phyloP scores from a whole-genome alignment of 2,113 vertebrate species.

The Elgaria multicarinata region DNA sequence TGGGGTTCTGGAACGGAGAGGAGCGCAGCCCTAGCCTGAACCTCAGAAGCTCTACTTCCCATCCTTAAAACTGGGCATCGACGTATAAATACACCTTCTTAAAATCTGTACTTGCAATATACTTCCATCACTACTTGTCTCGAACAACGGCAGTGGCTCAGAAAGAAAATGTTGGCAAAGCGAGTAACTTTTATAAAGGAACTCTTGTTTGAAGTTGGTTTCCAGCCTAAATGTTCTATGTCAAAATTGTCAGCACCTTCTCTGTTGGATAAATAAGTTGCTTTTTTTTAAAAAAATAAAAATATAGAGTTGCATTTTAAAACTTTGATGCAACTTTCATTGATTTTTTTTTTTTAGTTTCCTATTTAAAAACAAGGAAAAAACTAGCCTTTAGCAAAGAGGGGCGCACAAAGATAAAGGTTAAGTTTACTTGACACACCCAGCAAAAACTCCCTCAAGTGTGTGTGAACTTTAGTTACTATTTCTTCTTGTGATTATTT shows the following conservation, averaged over 20 bases:
- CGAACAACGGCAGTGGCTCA: background rate
- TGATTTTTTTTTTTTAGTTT: conserved; percentile 54
- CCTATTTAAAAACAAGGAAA: conserved; percentile 37
- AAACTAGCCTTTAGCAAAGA: conserved; percentile 44
- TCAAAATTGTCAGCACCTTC: conserved; percentile 47
- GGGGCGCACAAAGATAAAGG: no score
- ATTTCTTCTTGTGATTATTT: no score
- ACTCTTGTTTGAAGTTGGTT: conserved; percentile 39
- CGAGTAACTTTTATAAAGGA: conserved; percentile 46
- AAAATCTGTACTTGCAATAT: background rate
- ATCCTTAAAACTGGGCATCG: background rate
- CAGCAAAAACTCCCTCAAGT: conserved; percentile 21
- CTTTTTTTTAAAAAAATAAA: no score
- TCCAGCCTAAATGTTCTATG: background rate
- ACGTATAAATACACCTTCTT: background rate
- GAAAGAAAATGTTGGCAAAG: conserved; percentile 42
- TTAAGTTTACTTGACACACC: background rate
- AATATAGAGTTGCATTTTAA: conserved; percentile 45
- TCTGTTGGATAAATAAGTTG: conserved; percentile 30
- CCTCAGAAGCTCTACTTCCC: background rate
- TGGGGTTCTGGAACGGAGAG: no score
- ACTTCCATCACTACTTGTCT: background rate
- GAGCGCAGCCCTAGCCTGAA: no score
- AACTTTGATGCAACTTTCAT: conserved; percentile 25
- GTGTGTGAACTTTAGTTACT: no score